Evolutionary conservation across 2,797 vertebrate species (phyloP).

Genomic region (Pangasius djambal): DNA sequence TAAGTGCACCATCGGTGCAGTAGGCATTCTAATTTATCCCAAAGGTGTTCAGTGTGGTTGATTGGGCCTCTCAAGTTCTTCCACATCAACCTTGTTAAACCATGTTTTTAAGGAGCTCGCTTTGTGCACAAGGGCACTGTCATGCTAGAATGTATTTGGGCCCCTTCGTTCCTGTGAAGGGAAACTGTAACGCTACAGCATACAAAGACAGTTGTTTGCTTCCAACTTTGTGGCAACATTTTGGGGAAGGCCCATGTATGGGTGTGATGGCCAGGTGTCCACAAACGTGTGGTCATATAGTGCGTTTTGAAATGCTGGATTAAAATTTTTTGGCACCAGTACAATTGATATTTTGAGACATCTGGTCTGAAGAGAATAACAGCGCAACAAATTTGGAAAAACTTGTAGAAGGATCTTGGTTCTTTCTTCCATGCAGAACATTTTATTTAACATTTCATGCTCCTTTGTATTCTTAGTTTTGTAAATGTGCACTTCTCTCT

Average conservation of each 20-base stretch:
- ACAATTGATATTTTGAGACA: neutral
- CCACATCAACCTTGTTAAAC: neutral
- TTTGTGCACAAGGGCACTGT: neutral
- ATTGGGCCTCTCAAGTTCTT: neutral
- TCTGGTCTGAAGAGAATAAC: neutral
- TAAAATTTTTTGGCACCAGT: neutral
- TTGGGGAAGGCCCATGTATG: neutral
- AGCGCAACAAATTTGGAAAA: neutral
- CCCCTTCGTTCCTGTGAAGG: neutral
- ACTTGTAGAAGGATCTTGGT: neutral
- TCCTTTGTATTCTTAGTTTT: neutral
- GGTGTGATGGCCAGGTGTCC: neutral
- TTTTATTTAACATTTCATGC: neutral
- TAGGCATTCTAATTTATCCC: neutral
- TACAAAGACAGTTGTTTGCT: neutral
- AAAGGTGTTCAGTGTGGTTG: neutral
- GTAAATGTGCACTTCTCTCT: neutral
- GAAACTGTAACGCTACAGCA: neutral
- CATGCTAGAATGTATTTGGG: neutral
- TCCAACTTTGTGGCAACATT: neutral
- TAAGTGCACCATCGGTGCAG: neutral
- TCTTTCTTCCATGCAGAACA: neutral
- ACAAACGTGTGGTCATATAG: too few relatives aligned
- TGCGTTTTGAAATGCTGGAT: neutral
- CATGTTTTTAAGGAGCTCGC: neutral